phyloP scores from a whole-genome alignment of 1,140 invertebrate genomes.

The Euwallacea fornicatus region DNA sequence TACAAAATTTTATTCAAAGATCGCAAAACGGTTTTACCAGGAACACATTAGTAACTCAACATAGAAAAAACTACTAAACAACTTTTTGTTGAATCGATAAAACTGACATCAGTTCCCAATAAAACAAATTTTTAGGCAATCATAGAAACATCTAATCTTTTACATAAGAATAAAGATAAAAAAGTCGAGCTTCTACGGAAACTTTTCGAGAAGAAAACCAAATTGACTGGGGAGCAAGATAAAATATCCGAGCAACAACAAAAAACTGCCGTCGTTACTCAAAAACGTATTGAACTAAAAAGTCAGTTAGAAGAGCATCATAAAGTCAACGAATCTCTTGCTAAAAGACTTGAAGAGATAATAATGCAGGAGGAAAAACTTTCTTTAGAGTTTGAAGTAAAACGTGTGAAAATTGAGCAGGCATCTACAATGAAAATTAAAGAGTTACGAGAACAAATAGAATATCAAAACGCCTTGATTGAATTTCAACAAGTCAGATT shows the following conservation, averaged over 20 bases:
- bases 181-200: not conserved
- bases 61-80: too few relatives aligned
- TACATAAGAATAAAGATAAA: not conserved
- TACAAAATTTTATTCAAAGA: too few relatives aligned
- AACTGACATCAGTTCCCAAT: too few relatives aligned
- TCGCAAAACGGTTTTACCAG: too few relatives aligned
- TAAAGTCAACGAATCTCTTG: not conserved
- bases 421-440: not conserved
- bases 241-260: not conserved
- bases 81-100: too few relatives aligned
- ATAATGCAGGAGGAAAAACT: not conserved
- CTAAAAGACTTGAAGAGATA: not conserved
- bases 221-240: not conserved
- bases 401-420: not conserved
- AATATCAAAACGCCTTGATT: not conserved
- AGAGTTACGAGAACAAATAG: not conserved
- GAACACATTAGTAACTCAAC: too few relatives aligned
- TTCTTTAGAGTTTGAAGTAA: too few relatives aligned
- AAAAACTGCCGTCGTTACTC: not conserved
- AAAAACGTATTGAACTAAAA: not conserved
- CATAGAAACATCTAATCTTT: not conserved
- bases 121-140: not conserved
- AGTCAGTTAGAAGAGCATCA: not conserved
- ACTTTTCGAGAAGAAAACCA: not conserved
- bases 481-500: not conserved